phyloP scores from a whole-genome alignment of 2,113 vertebrate genomes.

The Limnothrissa miodon region DNA sequence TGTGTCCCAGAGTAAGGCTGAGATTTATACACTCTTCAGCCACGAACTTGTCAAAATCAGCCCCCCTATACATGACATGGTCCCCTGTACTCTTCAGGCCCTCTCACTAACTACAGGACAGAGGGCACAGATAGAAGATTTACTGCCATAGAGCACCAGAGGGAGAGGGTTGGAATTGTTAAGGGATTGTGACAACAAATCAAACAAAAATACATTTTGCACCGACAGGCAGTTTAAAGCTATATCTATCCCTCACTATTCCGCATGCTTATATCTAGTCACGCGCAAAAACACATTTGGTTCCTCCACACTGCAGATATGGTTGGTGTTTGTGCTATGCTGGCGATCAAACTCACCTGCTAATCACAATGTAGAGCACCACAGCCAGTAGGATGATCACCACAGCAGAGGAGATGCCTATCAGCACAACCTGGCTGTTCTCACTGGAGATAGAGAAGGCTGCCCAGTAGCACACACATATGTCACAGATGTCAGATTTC shows the following conservation, averaged over 20 bases:
- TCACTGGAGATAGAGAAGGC: conserved; percentile 97
- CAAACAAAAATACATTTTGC: not conserved
- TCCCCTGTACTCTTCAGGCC: conserved; percentile 31
- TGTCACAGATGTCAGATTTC: not conserved
- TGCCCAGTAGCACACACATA: conserved; percentile 60
- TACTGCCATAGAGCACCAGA: conserved; percentile 35
- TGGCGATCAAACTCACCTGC: conserved; percentile 79
- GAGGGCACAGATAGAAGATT: conserved; percentile 41
- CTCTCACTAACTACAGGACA: conserved; percentile 37
- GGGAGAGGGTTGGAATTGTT: not conserved
- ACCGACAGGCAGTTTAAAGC: not conserved
- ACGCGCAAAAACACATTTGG: not conserved
- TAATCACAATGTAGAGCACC: conserved; percentile 88
- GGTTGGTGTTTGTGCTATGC: not conserved
- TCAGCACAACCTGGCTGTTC: conserved; percentile 93
- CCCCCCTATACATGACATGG: conserved; percentile 40
- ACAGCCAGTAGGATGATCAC: conserved; percentile 93
- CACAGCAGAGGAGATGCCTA: conserved; percentile 89
- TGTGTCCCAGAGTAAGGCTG: conserved; percentile 62
- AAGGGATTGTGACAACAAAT: not conserved
- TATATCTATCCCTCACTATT: not conserved
- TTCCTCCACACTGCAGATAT: not conserved
- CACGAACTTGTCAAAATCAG: conserved; percentile 56
- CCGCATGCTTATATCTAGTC: not conserved
- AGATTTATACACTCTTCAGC: conserved; percentile 60